Conservation (phyloP, 2,113 vertebrate species). For the Saimiri boliviensis region DNA sequence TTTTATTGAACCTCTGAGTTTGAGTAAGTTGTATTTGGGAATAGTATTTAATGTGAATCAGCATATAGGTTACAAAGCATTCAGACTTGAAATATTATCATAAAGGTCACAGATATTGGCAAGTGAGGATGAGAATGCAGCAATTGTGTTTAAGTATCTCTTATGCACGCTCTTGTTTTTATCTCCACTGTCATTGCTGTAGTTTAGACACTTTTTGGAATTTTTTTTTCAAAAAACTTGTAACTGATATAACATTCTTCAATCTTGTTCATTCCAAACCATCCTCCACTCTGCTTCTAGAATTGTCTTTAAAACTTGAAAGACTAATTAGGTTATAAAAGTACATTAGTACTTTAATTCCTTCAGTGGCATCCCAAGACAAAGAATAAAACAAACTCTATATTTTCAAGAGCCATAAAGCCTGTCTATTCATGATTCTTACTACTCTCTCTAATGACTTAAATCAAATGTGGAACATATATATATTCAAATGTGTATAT, state of each 20-base stretch:
- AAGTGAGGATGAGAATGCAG: not conserved
- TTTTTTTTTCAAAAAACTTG: not conserved
- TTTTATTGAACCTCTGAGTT: not conserved
- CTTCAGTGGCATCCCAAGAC: not conserved
- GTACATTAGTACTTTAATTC: not conserved
- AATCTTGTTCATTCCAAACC: not conserved
- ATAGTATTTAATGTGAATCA: not conserved
- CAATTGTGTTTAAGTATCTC: not conserved
- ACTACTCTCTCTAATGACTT: not conserved
- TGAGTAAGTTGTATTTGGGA: not conserved
- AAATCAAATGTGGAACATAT: not conserved
- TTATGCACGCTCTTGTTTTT: not conserved
- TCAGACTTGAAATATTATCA: not conserved
- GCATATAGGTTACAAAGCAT: no score
- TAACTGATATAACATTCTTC: not conserved
- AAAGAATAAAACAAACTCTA: not conserved
- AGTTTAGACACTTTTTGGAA: not conserved
- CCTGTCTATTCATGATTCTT: not conserved
- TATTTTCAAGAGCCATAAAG: not conserved
- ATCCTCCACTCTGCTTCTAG: not conserved
- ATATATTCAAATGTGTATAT: not conserved
- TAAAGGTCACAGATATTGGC: not conserved
- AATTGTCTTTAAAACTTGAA: conserved; percentile 13
- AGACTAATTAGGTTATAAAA: not conserved
- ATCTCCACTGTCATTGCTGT: not conserved